Conservation (phyloP, 2,113 vertebrate species). For the Oreochromis niloticus region DNA sequence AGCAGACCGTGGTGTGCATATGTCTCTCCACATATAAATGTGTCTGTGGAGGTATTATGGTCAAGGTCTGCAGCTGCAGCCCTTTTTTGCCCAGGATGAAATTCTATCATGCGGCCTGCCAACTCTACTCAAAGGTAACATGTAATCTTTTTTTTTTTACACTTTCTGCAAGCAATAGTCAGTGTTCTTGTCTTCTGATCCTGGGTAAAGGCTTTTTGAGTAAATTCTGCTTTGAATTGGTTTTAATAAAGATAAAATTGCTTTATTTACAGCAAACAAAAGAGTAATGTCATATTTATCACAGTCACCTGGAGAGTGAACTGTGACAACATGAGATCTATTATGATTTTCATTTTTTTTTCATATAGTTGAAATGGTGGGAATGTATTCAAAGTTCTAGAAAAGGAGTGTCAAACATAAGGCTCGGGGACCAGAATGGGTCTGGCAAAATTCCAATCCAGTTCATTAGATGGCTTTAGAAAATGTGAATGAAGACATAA, state of each 20-base stretch:
- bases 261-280: not conserved
- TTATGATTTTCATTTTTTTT: not conserved
- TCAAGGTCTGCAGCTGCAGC: constrained; percentile 4
- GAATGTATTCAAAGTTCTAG: not conserved
- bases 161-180: not conserved
- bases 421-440: not conserved
- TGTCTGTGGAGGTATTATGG: not conserved
- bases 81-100: not conserved
- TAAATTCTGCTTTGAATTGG: not conserved
- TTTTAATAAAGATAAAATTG: not conserved
- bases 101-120: not conserved
- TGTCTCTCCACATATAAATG: not conserved
- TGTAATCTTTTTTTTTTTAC: not conserved
- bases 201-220: not conserved
- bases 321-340: not conserved
- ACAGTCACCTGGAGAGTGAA: not conserved
- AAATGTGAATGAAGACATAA: not conserved
- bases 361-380: not conserved
- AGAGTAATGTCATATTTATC: not conserved
- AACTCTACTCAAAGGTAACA: not conserved
- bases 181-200: not conserved
- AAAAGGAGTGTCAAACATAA: not conserved
- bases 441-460: not conserved
- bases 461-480: not conserved
- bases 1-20: not conserved